A percentile compares a stretch with the other conserved stretches of the same genome.
phyloP scores from a whole-genome alignment of 2,797 vertebrate species.

The Aerospiza tachiro region DNA sequence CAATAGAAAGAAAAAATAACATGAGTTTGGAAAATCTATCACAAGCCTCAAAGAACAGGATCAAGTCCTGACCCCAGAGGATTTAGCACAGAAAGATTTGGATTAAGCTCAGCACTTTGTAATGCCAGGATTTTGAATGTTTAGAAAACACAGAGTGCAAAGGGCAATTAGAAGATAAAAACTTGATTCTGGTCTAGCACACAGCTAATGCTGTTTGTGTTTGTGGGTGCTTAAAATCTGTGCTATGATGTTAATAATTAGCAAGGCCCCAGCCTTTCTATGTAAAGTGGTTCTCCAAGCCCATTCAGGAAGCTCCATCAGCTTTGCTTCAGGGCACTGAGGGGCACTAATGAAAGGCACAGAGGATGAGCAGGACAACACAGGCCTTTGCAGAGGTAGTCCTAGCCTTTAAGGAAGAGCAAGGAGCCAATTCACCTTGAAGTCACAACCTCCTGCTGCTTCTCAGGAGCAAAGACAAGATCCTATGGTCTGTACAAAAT shows the following conservation, averaged over 20 bases:
- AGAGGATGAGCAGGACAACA: not conserved
- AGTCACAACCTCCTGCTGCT: not conserved
- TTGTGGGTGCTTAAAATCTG: not conserved
- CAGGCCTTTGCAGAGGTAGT: not conserved
- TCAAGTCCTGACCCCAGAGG: not conserved
- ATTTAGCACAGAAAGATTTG: not conserved
- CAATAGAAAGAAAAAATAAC: not conserved
- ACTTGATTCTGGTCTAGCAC: not conserved
- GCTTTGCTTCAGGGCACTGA: not conserved
- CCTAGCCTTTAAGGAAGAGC: not conserved
- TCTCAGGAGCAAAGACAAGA: not conserved
- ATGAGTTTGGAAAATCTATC: not conserved
- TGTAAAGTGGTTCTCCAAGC: not conserved
- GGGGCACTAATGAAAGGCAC: not conserved
- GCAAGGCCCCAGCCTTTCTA: not conserved
- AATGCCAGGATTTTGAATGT: not conserved
- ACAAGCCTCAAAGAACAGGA: not conserved
- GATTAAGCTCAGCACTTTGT: not conserved
- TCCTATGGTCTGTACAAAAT: not conserved
- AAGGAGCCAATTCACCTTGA: not conserved
- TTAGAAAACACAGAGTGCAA: conserved; percentile 5
- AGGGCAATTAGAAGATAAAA: not conserved
- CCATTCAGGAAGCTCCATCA: not conserved
- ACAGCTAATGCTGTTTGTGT: not conserved
- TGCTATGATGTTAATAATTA: not conserved